These are phyloP conservation scores for Carpatolechia fugitivella DNA, from an alignment of 2,888 invertebrate genomes.

Conservation along the genomic window DNA sequence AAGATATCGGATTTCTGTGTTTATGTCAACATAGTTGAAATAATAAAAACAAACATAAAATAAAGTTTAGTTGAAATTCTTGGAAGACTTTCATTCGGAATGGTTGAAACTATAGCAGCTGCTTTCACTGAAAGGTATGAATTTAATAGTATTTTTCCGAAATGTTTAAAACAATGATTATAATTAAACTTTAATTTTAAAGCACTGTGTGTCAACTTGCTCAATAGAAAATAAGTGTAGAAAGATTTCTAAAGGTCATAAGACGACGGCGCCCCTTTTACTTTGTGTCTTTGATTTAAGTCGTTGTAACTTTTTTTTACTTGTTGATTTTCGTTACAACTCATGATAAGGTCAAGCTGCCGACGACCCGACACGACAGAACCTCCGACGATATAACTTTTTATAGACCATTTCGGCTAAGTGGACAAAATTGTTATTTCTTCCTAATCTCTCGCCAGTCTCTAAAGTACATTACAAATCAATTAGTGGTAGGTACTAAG, in stretches of 20 bases:
- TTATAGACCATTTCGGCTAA: slow-evolving; percentile 54
- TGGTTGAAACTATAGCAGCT: neutral
- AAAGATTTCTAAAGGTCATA: too few species aligned
- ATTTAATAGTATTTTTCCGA: neutral
- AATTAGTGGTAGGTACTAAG: slow-evolving; percentile 21
- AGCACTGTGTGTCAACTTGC: too few species aligned
- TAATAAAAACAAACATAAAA: slow-evolving; percentile 7
- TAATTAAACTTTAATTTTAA: too few species aligned
- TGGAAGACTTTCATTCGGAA: neutral
- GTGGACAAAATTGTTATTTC: slow-evolving; percentile 45
- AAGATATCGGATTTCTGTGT: neutral
- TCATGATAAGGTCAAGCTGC: neutral
- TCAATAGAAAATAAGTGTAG: too few species aligned
- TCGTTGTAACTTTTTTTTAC: too few species aligned
- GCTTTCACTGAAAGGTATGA: neutral
- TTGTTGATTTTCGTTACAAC: too few species aligned
- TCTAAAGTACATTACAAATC: slow-evolving; percentile 36
- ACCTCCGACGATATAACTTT: slow-evolving; percentile 37
- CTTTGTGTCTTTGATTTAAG: too few species aligned
- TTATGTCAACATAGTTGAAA: neutral
- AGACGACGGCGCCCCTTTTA: too few species aligned
- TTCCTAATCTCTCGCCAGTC: slow-evolving; percentile 28
- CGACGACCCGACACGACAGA: slow-evolving; percentile 14
- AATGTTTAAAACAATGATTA: too few species aligned
- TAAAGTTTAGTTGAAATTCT: slow-evolving; percentile 7